Evolutionary conservation across 2,113 vertebrate genomes (phyloP), one percentile per base, ranked within the genome.

Genomic region (Rhagologus leucostigma): DNA sequence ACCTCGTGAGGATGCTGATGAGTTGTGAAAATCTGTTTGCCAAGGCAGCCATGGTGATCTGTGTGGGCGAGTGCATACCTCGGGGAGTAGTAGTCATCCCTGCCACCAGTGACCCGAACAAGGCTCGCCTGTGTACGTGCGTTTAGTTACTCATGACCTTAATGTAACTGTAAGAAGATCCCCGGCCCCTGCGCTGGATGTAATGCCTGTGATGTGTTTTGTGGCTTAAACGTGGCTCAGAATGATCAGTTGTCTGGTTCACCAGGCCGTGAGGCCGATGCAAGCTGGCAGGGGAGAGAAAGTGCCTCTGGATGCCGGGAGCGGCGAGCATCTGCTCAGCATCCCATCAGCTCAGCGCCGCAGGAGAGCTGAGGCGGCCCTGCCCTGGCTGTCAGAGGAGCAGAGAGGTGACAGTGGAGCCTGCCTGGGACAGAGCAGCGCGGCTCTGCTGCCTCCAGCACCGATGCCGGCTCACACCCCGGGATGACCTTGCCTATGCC

Each of bases 21-120:
- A 76, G 32, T 11, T 47, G 50, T 24, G 23, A 26, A n/a, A 52
- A 71, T 50, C 19, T 35, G 17, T 33, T 67, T 74, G 46, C 23
- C 49, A 12, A 33, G 27, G 41, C 35, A 52, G 49, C 29, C 79
- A 6, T 0, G 2, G 27, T 13, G 65, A 82, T 19, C 9, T 21
- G 57, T 8, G 57, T 10, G 8, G 47, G 65, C 44, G 52, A 59
- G 23, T 1, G 2, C 44, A 7, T 29, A 32, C 1, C 26, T 49
- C 1, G 1, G 6, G n/a, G 17, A 69, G n/a, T 0, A 69, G n/a
- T 0, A 74, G 22, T n/a, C 53, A 88, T 2, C 18, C 30, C 16
- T 1, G 3, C 16, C 73, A 13, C 0, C 2, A 35, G 46, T 1
- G 23, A 23, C 35, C 27, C 32, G 10, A 56, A 47, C 49, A 49